Conservation (phyloP, 2,888 invertebrate species). For the Atethmia centrago region DNA sequence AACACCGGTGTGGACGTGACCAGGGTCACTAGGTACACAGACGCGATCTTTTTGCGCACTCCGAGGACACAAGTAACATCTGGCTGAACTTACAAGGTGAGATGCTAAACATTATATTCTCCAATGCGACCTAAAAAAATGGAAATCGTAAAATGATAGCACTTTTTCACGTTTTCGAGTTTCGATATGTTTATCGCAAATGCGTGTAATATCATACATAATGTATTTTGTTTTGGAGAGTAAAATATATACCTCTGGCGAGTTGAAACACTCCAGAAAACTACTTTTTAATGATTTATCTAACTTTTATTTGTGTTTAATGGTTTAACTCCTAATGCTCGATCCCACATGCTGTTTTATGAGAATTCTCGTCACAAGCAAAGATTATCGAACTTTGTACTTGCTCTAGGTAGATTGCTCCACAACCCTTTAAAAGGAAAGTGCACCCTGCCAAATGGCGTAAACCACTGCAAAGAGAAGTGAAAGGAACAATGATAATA, state of each 20-base stretch:
- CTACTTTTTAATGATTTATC: slow-evolving; percentile 13
- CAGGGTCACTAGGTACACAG: slow-evolving; percentile 55
- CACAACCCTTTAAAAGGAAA: not conserved
- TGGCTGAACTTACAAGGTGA: slow-evolving; percentile 63
- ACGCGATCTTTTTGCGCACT: slow-evolving; percentile 40
- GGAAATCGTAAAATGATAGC: slow-evolving; percentile 48
- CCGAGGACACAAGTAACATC: slow-evolving; percentile 58
- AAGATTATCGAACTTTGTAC: not conserved
- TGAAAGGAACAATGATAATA: slow-evolving; percentile 4
- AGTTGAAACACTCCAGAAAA: slow-evolving; percentile 11
- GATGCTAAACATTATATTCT: slow-evolving; percentile 54
- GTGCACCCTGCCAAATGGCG: not conserved
- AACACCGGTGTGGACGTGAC: slow-evolving; percentile 62
- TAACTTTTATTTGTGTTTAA: slow-evolving; percentile 4
- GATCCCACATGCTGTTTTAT: no score
- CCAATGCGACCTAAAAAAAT: slow-evolving; percentile 44
- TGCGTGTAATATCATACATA: slow-evolving; percentile 45
- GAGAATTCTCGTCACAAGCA: not conserved
- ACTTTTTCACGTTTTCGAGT: slow-evolving; percentile 46
- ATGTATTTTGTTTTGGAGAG: slow-evolving; percentile 28
- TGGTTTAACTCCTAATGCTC: not conserved
- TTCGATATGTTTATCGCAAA: slow-evolving; percentile 31
- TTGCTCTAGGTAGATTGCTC: not conserved
- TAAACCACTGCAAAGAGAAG: slow-evolving; percentile 5
- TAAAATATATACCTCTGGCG: slow-evolving; percentile 33